Percentiles rank a stretch among this genome's conserved stretches.
Evolutionary conservation across 2,888 invertebrate genomes (phyloP).

Genomic region (Sericinus montela): DNA sequence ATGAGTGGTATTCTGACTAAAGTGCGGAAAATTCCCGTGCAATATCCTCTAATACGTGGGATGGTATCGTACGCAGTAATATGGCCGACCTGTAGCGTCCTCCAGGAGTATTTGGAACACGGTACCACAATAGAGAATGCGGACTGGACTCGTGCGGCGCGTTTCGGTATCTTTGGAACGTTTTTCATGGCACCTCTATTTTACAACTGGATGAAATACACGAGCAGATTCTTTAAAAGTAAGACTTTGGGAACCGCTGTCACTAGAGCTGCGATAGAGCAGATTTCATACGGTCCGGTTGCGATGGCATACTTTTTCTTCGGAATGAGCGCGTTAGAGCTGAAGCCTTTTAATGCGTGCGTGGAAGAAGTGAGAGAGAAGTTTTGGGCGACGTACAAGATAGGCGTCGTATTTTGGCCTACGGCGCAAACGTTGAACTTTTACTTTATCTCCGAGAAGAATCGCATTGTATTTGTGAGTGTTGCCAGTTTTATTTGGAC

Average conservation of each 20-base stretch:
- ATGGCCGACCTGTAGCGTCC: constrained; percentile 85
- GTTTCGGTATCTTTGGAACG: constrained; percentile 86
- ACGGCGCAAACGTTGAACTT: constrained; percentile 86
- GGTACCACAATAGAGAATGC: constrained; percentile 41
- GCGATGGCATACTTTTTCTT: constrained; percentile 88
- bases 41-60: constrained; percentile 75
- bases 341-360: constrained; percentile 80
- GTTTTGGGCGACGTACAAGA: constrained; percentile 85
- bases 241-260: constrained; percentile 45
- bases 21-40: constrained; percentile 56
- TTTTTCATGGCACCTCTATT: constrained; percentile 88
- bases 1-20: constrained; percentile 64
- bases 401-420: constrained; percentile 85
- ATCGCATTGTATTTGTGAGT: constrained; percentile 86
- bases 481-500: constrained; percentile 87
- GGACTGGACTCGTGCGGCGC: constrained; percentile 81
- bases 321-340: constrained; percentile 85
- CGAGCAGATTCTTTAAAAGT: constrained; percentile 45
- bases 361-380: constrained; percentile 83
- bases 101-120: constrained; percentile 78
- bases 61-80: constrained; percentile 85
- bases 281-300: constrained; percentile 84
- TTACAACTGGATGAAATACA: constrained; percentile 85
- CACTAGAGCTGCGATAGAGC: constrained; percentile 79
- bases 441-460: constrained; percentile 83